Conservation (phyloP, 2,797 vertebrate species). For the Astyanax mexicanus region DNA sequence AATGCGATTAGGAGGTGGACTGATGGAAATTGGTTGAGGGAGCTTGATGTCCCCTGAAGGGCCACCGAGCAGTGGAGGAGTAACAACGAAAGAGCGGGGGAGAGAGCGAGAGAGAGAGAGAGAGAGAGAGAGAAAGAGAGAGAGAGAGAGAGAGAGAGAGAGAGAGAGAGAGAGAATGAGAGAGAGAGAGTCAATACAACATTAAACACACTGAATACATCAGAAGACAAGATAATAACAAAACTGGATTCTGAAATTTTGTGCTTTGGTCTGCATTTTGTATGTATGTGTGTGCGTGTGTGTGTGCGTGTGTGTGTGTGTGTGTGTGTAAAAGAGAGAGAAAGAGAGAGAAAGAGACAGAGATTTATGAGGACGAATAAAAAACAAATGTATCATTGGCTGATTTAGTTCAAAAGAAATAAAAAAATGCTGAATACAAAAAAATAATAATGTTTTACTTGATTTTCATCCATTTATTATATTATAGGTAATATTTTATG, state of each 20-base stretch:
- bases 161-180: not conserved
- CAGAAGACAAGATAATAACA: not conserved
- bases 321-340: too few relatives aligned
- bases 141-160: not conserved
- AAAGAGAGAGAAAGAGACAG: too few relatives aligned
- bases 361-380: not conserved
- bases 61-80: constrained; percentile 11
- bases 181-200: not conserved
- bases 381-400: not conserved
- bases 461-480: too few relatives aligned
- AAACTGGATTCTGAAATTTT: not conserved
- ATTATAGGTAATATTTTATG: too few relatives aligned
- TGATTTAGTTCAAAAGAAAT: not conserved
- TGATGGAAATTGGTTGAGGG: constrained; percentile 40
- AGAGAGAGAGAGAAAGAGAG: not conserved
- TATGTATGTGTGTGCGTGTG: not conserved
- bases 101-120: not conserved
- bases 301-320: not conserved
- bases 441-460: too few relatives aligned
- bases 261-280: not conserved
- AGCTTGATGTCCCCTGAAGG: constrained; percentile 1
- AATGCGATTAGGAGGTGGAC: constrained; percentile 46
- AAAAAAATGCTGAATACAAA: too few relatives aligned
- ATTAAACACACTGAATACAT: not conserved
- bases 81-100: not conserved